Conservation (phyloP, 2,797 vertebrate genomes). For the Apodemus agrarius region DNA sequence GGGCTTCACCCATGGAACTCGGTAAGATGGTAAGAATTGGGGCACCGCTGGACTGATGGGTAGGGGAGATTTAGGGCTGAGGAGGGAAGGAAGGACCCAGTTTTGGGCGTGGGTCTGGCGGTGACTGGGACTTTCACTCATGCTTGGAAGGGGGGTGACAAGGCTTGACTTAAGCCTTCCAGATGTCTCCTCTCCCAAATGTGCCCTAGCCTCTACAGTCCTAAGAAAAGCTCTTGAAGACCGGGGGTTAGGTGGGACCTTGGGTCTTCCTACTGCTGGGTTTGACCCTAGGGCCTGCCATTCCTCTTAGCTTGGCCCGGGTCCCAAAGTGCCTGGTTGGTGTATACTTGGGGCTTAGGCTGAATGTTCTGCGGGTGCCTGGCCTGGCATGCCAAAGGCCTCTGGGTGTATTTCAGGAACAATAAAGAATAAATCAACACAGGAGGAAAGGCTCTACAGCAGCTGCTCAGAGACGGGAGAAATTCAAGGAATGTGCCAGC, state of each 20-base stretch:
- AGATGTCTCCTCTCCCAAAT: not conserved
- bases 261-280: slow-evolving; percentile 35
- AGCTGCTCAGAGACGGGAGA: slow-evolving; percentile 77
- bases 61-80: not conserved
- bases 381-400: slow-evolving; percentile 73
- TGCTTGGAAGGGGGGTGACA: not conserved
- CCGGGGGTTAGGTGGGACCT: slow-evolving; percentile 30
- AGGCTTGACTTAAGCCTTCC: slow-evolving; percentile 41
- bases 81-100: not conserved
- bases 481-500: slow-evolving; percentile 77
- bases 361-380: slow-evolving; percentile 59
- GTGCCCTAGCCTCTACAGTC: not conserved
- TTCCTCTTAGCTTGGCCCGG: slow-evolving; percentile 52
- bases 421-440: slow-evolving; percentile 81
- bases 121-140: not conserved
- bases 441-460: slow-evolving; percentile 73
- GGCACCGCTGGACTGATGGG: not conserved
- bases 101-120: not conserved
- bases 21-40: slow-evolving; percentile 39
- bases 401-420: slow-evolving; percentile 84
- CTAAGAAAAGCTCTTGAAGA: not conserved
- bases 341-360: slow-evolving; percentile 71
- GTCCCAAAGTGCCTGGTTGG: slow-evolving; percentile 60
- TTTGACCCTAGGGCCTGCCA: slow-evolving; percentile 42
- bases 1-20: not conserved